Conservation (phyloP, 2,888 invertebrate species). For the Aleiodes testaceus region DNA sequence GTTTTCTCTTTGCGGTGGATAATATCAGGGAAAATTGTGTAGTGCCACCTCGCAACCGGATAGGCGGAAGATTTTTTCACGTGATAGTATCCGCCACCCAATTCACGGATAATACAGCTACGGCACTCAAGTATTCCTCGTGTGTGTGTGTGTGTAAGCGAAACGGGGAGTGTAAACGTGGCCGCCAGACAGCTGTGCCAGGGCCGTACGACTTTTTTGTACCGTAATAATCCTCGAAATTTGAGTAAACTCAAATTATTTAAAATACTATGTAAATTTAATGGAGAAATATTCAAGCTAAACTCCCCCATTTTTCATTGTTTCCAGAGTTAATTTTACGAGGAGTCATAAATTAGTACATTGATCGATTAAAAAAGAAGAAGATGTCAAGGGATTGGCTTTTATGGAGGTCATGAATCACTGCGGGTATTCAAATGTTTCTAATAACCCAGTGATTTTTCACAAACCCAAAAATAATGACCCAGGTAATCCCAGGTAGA, state of each 20-base stretch:
- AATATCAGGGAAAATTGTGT: slow-evolving; percentile 21
- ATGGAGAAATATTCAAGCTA: not conserved
- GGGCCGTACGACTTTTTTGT: slow-evolving; percentile 58
- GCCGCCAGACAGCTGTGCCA: slow-evolving; percentile 72
- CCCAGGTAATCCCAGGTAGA: slow-evolving; percentile 19
- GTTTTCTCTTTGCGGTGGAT: not conserved
- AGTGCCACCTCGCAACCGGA: slow-evolving; percentile 56
- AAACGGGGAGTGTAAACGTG: slow-evolving; percentile 65
- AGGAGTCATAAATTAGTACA: no score
- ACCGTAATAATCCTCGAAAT: not conserved
- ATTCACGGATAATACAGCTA: slow-evolving; percentile 48
- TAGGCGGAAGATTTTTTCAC: slow-evolving; percentile 62
- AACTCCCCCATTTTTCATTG: no score
- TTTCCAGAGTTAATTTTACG: no score
- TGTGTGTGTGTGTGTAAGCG: slow-evolving; percentile 48
- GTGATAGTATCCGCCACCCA: slow-evolving; percentile 52
- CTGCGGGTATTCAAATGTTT: not conserved
- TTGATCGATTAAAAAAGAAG: not conserved
- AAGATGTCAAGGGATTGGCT: not conserved
- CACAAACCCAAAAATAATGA: slow-evolving; percentile 7
- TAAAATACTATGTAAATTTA: not conserved
- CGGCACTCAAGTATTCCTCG: slow-evolving; percentile 4
- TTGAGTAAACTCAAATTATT: no score
- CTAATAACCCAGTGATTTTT: not conserved
- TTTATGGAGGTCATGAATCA: not conserved